A percentile compares a stretch with the other conserved stretches of the same genome.
Conservation (phyloP, 2,888 invertebrate genomes). For the Drosophila phalerata region DNA sequence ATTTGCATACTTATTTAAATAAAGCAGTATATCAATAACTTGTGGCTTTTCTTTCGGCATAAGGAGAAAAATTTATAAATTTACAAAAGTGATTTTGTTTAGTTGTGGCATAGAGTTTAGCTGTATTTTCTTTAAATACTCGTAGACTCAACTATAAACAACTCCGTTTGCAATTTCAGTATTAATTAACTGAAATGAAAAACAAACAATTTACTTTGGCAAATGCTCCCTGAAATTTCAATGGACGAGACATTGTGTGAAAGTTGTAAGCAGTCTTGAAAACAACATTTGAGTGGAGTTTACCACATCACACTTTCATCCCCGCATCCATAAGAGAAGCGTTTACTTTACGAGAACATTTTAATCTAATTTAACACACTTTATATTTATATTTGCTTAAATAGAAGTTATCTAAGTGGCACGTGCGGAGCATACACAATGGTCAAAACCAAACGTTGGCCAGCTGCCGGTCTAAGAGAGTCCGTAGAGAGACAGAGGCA, state of each 20-base stretch:
- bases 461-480: constrained; percentile 15
- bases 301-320: not conserved
- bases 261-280: constrained; percentile 45
- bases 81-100: no score
- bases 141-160: constrained; percentile 13
- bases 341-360: constrained; percentile 76
- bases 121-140: not conserved
- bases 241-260: constrained; percentile 12
- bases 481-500: constrained; percentile 9
- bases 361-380: constrained; percentile 82
- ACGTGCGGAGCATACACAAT: constrained; percentile 70
- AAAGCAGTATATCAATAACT: constrained; percentile 21
- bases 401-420: constrained; percentile 77
- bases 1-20: not conserved
- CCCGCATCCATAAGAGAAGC: constrained; percentile 29
- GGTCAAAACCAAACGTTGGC: constrained; percentile 26
- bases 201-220: constrained; percentile 13
- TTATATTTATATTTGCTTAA: constrained; percentile 82
- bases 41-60: constrained; percentile 3
- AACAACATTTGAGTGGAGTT: constrained; percentile 25
- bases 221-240: constrained; percentile 9
- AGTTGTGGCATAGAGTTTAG: constrained; percentile 11
- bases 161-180: constrained; percentile 25
- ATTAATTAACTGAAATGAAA: constrained; percentile 49
- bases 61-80: constrained; percentile 1